Conservation (phyloP, 2,888 invertebrate species). For the Pollenia labialis region DNA sequence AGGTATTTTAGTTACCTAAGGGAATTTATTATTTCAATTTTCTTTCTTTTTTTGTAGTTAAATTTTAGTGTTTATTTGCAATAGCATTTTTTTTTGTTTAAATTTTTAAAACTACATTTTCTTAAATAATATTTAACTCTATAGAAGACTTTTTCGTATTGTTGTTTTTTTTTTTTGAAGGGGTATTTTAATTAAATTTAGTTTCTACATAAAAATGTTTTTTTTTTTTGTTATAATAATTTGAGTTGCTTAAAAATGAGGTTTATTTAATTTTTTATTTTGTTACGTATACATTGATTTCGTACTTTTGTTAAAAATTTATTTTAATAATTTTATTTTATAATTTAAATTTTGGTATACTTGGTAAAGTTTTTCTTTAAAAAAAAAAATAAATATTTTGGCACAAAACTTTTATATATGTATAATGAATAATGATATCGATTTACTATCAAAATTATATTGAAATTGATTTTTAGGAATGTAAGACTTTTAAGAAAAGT, state of each 20-base stretch:
- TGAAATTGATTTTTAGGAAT: background rate
- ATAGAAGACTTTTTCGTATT: slow-evolving; percentile 61
- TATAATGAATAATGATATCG: slow-evolving; percentile 3
- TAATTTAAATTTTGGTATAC: slow-evolving; percentile 67
- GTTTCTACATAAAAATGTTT: slow-evolving; percentile 39
- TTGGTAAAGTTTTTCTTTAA: slow-evolving; percentile 28
- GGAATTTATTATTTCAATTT: slow-evolving; percentile 7
- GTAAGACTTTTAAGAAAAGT: background rate
- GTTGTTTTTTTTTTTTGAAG: slow-evolving; percentile 24
- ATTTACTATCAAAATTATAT: slow-evolving; percentile 18
- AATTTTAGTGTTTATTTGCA: slow-evolving; percentile 15
- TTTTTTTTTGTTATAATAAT: slow-evolving; percentile 23
- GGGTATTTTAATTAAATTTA: slow-evolving; percentile 42
- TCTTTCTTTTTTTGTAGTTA: slow-evolving; percentile 17
- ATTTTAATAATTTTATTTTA: slow-evolving; percentile 34
- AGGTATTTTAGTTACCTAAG: slow-evolving; percentile 58
- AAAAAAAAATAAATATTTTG: slow-evolving; percentile 56
- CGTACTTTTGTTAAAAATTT: slow-evolving; percentile 59
- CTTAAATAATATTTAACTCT: slow-evolving; percentile 13
- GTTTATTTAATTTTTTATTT: slow-evolving; percentile 58
- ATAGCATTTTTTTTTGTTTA: slow-evolving; percentile 28
- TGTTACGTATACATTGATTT: slow-evolving; percentile 72
- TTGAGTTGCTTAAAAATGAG: slow-evolving; percentile 65
- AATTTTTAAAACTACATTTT: slow-evolving; percentile 25
- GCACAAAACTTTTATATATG: slow-evolving; percentile 56